Evolutionary conservation across 2,797 vertebrate species (phyloP).

Genomic region (Hapalemur alaotrensis): DNA sequence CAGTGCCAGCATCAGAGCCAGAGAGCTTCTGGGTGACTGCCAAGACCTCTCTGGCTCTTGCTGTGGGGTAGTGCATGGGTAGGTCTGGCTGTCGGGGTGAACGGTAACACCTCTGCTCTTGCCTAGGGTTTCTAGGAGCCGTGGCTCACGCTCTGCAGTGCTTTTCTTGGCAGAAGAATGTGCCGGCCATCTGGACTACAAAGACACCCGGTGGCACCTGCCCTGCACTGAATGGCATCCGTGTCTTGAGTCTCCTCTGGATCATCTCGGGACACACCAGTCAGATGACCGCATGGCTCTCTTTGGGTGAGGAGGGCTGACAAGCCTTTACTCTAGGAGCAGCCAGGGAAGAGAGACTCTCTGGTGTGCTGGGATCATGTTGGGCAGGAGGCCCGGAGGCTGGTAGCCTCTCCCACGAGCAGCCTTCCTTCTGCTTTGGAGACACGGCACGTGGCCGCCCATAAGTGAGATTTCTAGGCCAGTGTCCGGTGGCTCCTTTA

Average conservation of each 20-base stretch:
- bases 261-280: slow-evolving; percentile 90
- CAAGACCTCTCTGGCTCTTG: background rate
- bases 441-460: background rate
- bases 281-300: slow-evolving; percentile 87
- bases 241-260: slow-evolving; percentile 90
- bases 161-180: slow-evolving; percentile 87
- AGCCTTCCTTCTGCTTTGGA: background rate
- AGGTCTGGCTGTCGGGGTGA: background rate
- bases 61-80: rapidly evolving
- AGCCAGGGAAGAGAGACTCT: background rate
- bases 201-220: slow-evolving; percentile 73
- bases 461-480: background rate
- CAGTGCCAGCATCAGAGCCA: background rate
- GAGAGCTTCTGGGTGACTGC: rapidly evolving
- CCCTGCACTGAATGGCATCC: slow-evolving; percentile 88
- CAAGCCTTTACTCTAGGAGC: rapidly evolving
- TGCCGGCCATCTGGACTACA: slow-evolving; percentile 77
- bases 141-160: slow-evolving; percentile 78
- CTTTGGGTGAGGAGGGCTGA: slow-evolving; percentile 83
- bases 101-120: background rate
- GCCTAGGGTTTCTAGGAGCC: slow-evolving; percentile 61
- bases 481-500: too few relatives aligned
- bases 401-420: background rate
- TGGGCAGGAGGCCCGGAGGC: rapidly evolving
- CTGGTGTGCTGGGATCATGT: rapidly evolving